A percentile compares a stretch with the other conserved stretches of the same genome.
Conservation (phyloP, 2,888 invertebrate genomes). For the Euzophera pinguis region DNA sequence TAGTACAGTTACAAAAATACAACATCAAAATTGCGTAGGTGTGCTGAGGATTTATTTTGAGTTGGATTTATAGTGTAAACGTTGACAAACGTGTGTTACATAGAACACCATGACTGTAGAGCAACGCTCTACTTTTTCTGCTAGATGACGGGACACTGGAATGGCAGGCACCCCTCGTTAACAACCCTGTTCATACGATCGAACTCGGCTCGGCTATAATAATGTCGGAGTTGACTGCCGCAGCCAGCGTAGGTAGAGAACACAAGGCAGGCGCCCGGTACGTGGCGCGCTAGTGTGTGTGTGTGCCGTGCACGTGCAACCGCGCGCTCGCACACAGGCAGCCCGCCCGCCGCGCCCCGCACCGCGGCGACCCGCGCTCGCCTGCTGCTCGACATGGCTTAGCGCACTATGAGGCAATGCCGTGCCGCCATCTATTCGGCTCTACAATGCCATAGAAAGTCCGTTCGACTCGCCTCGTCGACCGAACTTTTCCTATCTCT, state of each 20-base stretch:
- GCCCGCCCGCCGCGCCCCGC: conserved; percentile 31
- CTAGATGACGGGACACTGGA: background rate
- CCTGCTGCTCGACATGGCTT: conserved; percentile 60
- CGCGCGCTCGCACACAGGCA: conserved; percentile 35
- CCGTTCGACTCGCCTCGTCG: conserved; percentile 69
- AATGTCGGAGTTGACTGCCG: conserved; percentile 41
- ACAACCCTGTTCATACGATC: conserved; percentile 61
- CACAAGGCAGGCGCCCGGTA: conserved; percentile 61
- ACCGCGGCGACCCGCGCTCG: conserved; percentile 37
- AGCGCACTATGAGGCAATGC: conserved; percentile 73
- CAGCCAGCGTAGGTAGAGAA: conserved; percentile 52
- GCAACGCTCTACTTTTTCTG: background rate
- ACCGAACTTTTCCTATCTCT: conserved; percentile 73
- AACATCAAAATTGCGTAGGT: too few relatives aligned
- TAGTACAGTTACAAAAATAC: too few relatives aligned
- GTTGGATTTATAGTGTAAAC: too few relatives aligned
- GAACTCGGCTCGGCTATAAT: conserved; percentile 46
- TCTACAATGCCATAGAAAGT: conserved; percentile 80
- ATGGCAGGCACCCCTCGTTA: conserved; percentile 55
- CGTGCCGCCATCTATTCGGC: conserved; percentile 69
- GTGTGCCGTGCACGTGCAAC: conserved; percentile 46
- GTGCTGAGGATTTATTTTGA: too few relatives aligned
- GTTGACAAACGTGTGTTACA: too few relatives aligned
- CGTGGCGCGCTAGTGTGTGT: conserved; percentile 63
- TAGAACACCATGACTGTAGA: too few relatives aligned